Percentiles rank a stretch among this genome's conserved stretches.
Evolutionary conservation across 2,888 invertebrate species (phyloP).

Genomic region (Yponomeuta evonymella): DNA sequence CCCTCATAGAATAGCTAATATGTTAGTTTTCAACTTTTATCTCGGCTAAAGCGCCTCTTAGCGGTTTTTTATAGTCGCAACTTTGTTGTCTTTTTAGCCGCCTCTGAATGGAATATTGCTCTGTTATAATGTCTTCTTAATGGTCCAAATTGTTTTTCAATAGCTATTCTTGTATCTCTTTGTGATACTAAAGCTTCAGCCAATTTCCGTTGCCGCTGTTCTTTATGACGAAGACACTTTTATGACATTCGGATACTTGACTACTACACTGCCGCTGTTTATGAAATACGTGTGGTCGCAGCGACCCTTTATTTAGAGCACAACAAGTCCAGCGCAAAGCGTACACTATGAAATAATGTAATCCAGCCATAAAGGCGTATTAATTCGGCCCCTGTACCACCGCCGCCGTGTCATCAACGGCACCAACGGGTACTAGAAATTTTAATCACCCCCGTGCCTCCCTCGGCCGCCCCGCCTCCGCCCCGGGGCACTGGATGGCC

Average conservation of each 20-base stretch:
- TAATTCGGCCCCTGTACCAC: conserved; percentile 67
- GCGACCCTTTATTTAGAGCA: conserved; percentile 42
- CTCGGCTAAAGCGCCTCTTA: conserved; percentile 45
- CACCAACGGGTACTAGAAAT: conserved; percentile 55
- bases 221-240: background rate
- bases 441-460: conserved; percentile 62
- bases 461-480: conserved; percentile 34
- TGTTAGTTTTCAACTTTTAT: conserved; percentile 39
- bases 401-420: conserved; percentile 65
- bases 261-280: background rate
- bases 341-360: conserved; percentile 59
- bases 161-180: background rate
- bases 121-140: conserved; percentile 33
- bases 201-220: background rate
- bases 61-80: conserved; percentile 55
- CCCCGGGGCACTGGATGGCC: conserved; percentile 41
- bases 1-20: conserved; percentile 36
- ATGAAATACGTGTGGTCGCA: background rate
- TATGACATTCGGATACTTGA: background rate
- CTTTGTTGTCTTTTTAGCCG: conserved; percentile 37
- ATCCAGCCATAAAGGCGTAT: conserved; percentile 70
- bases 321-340: conserved; percentile 38
- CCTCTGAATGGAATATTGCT: conserved; percentile 40
- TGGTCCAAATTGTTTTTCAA: conserved; percentile 8
- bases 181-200: background rate